A percentile compares a stretch with the other conserved stretches of the same genome.
Evolutionary conservation across 2,888 invertebrate species (phyloP).

Genomic region (Leucania comma): DNA sequence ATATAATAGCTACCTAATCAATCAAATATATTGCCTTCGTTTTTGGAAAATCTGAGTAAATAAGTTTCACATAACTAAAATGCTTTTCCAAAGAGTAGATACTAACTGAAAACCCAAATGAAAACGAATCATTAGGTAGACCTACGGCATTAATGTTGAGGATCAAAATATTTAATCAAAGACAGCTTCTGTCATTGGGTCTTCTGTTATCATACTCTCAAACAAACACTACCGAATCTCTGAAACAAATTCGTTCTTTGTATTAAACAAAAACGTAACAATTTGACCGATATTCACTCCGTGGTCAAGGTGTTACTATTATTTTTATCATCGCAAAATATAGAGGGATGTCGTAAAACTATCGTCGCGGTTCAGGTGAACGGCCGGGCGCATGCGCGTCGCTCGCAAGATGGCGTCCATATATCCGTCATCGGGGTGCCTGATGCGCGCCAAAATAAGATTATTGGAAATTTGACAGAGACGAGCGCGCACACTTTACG

Average conservation of each 20-base stretch:
- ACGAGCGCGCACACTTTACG: conserved; percentile 84
- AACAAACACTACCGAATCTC: conserved; percentile 6
- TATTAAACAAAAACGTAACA: conserved; percentile 57
- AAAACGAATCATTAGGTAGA: too few relatives aligned
- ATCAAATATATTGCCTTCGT: not conserved
- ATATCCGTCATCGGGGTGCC: conserved; percentile 87
- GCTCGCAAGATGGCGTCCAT: conserved; percentile 86
- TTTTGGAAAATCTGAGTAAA: not conserved
- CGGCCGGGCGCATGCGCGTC: conserved; percentile 83
- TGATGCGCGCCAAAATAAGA: conserved; percentile 91
- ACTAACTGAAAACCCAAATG: not conserved
- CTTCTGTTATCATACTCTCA: not conserved
- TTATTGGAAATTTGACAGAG: conserved; percentile 89
- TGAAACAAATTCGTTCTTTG: conserved; percentile 23
- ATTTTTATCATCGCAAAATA: conserved; percentile 85
- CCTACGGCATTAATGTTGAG: not conserved
- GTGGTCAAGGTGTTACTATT: conserved; percentile 85
- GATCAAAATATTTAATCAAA: not conserved
- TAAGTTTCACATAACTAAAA: not conserved
- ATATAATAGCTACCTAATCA: not conserved
- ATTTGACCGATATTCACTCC: conserved; percentile 72
- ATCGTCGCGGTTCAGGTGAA: conserved; percentile 88
- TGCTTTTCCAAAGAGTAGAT: not conserved
- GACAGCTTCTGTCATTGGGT: not conserved
- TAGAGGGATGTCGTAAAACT: conserved; percentile 83